Conservation (phyloP, 2,888 invertebrate species). For the Eucriotettix oculatus region DNA sequence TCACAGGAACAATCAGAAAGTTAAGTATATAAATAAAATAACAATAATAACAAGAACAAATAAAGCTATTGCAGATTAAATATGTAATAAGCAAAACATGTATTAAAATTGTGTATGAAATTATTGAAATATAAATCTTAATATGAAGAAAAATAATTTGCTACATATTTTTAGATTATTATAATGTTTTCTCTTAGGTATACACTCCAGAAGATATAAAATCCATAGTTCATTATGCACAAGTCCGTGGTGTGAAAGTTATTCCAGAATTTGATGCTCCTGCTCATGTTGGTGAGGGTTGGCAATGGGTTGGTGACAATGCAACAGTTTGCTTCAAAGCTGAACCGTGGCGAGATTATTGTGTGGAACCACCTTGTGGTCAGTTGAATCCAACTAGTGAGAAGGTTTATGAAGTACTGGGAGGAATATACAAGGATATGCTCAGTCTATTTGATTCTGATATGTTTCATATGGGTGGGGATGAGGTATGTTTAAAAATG, state of each 20-base stretch:
- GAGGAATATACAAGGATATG: slow-evolving; percentile 62
- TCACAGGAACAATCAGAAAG: too few species aligned
- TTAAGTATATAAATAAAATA: too few species aligned
- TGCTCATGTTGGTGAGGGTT: slow-evolving; percentile 75
- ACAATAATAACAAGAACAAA: too few species aligned
- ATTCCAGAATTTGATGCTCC: slow-evolving; percentile 88
- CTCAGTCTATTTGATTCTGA: slow-evolving; percentile 51
- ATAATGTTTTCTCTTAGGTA: slow-evolving; percentile 24
- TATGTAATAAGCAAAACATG: too few species aligned
- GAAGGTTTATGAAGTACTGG: slow-evolving; percentile 49
- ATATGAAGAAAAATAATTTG: too few species aligned
- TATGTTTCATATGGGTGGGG: slow-evolving; percentile 79
- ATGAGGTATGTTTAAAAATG: slow-evolving; percentile 48
- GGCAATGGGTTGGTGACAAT: slow-evolving; percentile 56
- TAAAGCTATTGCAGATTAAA: too few species aligned
- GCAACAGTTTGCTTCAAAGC: slow-evolving; percentile 18
- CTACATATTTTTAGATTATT: too few species aligned
- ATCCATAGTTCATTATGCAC: slow-evolving; percentile 54
- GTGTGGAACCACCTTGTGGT: slow-evolving; percentile 75
- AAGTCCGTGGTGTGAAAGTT: slow-evolving; percentile 63
- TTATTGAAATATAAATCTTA: too few species aligned
- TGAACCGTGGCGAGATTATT: slow-evolving; percentile 62
- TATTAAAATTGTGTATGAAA: too few species aligned
- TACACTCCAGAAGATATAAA: slow-evolving; percentile 54
- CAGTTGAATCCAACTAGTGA: slow-evolving; percentile 61